phyloP scores from a whole-genome alignment of 1,140 invertebrate genomes.

The Nasonia giraulti region DNA sequence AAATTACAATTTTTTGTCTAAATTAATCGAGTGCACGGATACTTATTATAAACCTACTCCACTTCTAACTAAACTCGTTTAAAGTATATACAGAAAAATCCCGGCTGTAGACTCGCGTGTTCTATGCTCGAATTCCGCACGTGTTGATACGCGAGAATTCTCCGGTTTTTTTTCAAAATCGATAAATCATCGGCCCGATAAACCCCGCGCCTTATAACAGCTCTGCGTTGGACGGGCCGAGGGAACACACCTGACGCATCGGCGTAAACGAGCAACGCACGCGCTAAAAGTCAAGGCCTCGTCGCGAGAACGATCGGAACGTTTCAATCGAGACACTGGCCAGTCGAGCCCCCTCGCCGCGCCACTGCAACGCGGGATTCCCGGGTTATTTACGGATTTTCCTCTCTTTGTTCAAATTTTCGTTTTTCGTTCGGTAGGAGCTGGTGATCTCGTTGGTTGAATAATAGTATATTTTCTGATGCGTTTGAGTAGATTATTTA shows the following conservation, averaged over 20 bases:
- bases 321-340: not conserved
- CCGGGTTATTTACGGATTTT: not conserved
- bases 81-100: no score
- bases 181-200: not conserved
- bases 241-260: not conserved
- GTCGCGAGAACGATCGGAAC: not conserved
- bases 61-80: no score
- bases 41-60: no score
- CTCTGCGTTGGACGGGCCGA: not conserved
- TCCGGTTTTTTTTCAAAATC: not conserved
- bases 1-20: no score
- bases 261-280: not conserved
- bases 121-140: no score
- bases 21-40: no score
- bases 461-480: no score
- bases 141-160: not conserved
- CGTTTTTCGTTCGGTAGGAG: not conserved
- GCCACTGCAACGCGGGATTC: not conserved
- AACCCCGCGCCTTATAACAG: no score
- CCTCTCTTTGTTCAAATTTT: not conserved
- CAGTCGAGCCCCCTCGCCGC: not conserved
- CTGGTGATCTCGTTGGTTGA: no score
- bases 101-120: no score
- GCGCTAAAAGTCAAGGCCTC: slow-evolving; percentile 4
- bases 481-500: no score